Evolutionary conservation across 2,888 invertebrate genomes (phyloP).

Genomic region (Leptinotarsa peninsularis): DNA sequence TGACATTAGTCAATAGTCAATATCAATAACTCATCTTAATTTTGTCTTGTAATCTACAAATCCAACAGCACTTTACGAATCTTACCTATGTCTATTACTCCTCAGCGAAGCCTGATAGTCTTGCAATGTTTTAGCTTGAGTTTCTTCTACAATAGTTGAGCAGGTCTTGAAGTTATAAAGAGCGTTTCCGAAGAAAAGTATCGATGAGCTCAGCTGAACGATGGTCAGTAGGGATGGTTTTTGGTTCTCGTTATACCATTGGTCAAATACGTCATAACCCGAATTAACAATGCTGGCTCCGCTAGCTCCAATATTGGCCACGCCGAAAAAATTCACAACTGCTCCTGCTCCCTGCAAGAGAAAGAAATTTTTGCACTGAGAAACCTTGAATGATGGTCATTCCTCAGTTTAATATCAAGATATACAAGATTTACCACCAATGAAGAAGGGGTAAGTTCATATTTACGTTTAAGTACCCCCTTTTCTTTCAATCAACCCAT

Average conservation of each 20-base stretch:
- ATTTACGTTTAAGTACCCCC: too few relatives aligned
- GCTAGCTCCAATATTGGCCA: slow-evolving; percentile 57
- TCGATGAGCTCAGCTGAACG: slow-evolving; percentile 56
- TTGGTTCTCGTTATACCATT: slow-evolving; percentile 54
- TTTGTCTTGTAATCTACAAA: too few relatives aligned
- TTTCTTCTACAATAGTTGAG: slow-evolving; percentile 65
- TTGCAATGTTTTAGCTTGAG: slow-evolving; percentile 69
- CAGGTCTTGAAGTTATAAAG: slow-evolving; percentile 57
- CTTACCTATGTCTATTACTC: slow-evolving; percentile 68
- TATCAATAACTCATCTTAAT: too few relatives aligned
- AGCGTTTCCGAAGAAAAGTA: slow-evolving; percentile 60
- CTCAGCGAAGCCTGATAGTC: slow-evolving; percentile 68
- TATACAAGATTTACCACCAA: too few relatives aligned
- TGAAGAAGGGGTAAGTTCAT: too few relatives aligned
- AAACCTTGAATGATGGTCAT: too few relatives aligned
- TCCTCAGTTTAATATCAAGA: too few relatives aligned
- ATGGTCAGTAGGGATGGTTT: slow-evolving; percentile 65
- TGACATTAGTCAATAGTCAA: too few relatives aligned
- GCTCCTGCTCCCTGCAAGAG: slow-evolving; percentile 44
- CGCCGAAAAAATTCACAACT: slow-evolving; percentile 53
- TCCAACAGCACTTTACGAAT: slow-evolving; percentile 30
- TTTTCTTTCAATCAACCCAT: too few relatives aligned
- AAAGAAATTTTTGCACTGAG: too few relatives aligned
- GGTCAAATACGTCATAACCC: slow-evolving; percentile 54
- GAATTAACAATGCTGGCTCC: slow-evolving; percentile 57